Conservation (phyloP, 2,113 vertebrate genomes). For the Grammomys surdaster region DNA sequence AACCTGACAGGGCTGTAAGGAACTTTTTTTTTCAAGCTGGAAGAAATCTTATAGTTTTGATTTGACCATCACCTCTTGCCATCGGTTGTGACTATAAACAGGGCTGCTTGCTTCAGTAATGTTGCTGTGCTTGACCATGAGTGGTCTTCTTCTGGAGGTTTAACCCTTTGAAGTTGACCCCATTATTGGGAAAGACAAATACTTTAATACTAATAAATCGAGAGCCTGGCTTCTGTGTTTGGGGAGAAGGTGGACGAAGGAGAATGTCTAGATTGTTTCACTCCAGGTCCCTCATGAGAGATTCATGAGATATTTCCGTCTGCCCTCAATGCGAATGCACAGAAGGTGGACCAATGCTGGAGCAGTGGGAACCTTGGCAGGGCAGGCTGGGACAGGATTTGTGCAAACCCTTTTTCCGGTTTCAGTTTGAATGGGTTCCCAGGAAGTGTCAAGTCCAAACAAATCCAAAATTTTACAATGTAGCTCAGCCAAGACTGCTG, state of each 20-base stretch:
- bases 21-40: conserved; percentile 43
- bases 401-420: conserved; percentile 84
- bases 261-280: conserved; percentile 83
- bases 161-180: conserved; percentile 71
- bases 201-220: conserved; percentile 56
- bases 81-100: conserved; percentile 42
- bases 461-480: conserved; percentile 86
- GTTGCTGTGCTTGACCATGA: conserved; percentile 41
- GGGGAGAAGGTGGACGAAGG: conserved; percentile 74
- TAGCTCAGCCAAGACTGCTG: conserved; percentile 82
- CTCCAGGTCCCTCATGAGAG: conserved; percentile 83
- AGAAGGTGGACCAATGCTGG: conserved; percentile 82
- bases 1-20: conserved; percentile 46
- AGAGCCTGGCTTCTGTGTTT: conserved; percentile 67
- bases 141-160: conserved; percentile 49
- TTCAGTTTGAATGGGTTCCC: conserved; percentile 86
- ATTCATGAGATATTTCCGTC: conserved; percentile 84
- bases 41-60: conserved; percentile 59
- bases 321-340: conserved; percentile 80
- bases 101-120: conserved; percentile 16
- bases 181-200: conserved; percentile 68
- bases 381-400: conserved; percentile 78
- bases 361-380: conserved; percentile 85
- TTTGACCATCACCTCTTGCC: conserved; percentile 51
- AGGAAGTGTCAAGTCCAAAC: conserved; percentile 85